Evolutionary conservation across 2,797 vertebrate species (phyloP), one percentile per base, ranked within the genome.

Genomic region (Crocodylus rhombifer): DNA sequence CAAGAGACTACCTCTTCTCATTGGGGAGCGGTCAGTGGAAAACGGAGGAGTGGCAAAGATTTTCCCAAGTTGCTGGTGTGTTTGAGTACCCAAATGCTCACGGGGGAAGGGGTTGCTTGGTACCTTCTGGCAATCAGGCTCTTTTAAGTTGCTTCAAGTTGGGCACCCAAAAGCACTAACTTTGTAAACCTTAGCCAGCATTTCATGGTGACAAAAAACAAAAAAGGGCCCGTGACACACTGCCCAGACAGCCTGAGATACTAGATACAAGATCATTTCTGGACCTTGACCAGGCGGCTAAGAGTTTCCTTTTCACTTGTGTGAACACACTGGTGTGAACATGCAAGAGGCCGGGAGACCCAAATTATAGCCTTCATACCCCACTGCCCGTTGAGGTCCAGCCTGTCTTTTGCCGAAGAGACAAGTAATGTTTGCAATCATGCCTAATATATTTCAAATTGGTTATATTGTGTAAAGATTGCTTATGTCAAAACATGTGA

Each of bases 401-500:
- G 60, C 26, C 80, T 11, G 4, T 64, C 42, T 88, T 97, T 89
- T 92, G 58, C 71, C 91, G 93, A 95, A 92, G 65, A 96, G 20
- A 62, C 58, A 91, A 95, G 84, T 89, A 89, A 95, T 62, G n/a
- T 86, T 96, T 86, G 55, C 89, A 91, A 87, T 89, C 95, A 91
- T 93, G 77, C 62, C 67, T 91, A 94, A 85, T 95, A 94, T 92
- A 95, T 96, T 97, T 96, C 90, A 89, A 96, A 96, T 94, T 26
- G 77, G 56, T 90, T 93, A 94, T 97, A 97, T 92, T 92, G 96
- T 96, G 97, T 97, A 97, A 93, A 96, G 95, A 97, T 96, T 96
- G 94, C 95, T 97, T 96, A 88, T 97, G 97, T 97, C 97, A 97
- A 96, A 97, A 90, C 26, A 51, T 30, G 84, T 94, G 95, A 96